These are phyloP conservation scores for Lamprologus lemairii DNA, from an alignment of 2,113 vertebrate genomes.

Conservation along the genomic window DNA sequence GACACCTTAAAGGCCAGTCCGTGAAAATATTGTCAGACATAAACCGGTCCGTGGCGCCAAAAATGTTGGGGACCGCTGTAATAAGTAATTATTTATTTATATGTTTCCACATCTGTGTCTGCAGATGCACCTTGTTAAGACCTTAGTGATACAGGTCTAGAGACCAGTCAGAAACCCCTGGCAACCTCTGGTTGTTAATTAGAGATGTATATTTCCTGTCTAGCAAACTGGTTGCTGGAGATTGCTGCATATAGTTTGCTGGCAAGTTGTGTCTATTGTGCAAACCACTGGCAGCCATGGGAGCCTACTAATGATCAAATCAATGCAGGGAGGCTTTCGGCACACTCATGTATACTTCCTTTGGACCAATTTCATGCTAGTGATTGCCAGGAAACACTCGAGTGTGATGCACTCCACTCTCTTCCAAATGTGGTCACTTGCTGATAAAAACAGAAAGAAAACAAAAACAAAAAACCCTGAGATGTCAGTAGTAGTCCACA, in stretches of 20 bases:
- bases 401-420: not conserved
- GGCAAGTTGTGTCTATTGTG: not conserved
- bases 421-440: not conserved
- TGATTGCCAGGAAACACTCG: not conserved
- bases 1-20: not conserved
- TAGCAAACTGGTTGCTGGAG: not conserved
- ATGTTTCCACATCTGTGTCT: not conserved
- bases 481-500: not conserved
- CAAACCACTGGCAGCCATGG: not conserved
- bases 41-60: rapidly evolving
- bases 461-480: not conserved
- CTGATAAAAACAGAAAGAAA: not conserved
- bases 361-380: not conserved
- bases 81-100: not conserved
- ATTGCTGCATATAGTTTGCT: not conserved
- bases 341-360: not conserved
- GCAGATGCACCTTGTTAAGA: not conserved
- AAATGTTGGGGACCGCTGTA: not conserved
- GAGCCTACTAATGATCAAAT: not conserved
- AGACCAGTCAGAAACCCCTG: not conserved
- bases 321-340: not conserved
- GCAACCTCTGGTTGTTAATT: not conserved
- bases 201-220: not conserved
- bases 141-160: not conserved
- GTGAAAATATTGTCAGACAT: not conserved